Evolutionary conservation across 2,797 vertebrate species (phyloP).

Genomic region (Rhadinocentrus ornatus): DNA sequence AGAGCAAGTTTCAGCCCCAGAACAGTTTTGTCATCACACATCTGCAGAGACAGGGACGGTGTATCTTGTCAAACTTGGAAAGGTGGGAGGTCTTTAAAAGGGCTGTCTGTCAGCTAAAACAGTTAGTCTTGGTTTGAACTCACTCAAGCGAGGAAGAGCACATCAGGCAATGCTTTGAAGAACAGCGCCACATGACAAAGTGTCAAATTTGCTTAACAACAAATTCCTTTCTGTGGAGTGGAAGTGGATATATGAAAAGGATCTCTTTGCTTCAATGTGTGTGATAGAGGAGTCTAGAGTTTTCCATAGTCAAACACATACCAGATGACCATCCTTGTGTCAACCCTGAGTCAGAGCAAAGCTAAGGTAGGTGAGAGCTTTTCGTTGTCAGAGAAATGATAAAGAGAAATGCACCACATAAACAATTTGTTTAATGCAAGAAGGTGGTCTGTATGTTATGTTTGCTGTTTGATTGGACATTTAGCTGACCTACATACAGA

Average conservation of each 20-base stretch:
- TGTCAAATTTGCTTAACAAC: slow-evolving; percentile 52
- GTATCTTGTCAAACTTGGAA: slow-evolving; percentile 49
- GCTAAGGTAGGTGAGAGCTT: slow-evolving; percentile 79
- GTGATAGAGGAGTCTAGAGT: slow-evolving; percentile 79
- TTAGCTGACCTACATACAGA: slow-evolving; percentile 40
- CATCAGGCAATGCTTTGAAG: slow-evolving; percentile 59
- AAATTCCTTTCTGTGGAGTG: slow-evolving; percentile 65
- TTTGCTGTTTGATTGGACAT: slow-evolving; percentile 14
- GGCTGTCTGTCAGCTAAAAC: slow-evolving; percentile 62
- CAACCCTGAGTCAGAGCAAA: slow-evolving; percentile 81
- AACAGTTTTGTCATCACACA: slow-evolving; percentile 9
- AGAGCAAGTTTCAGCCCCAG: slow-evolving; percentile 30
- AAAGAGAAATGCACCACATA: neutral
- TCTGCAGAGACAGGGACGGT: slow-evolving; percentile 14
- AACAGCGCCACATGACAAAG: slow-evolving; percentile 62
- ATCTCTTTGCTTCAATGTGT: slow-evolving; percentile 83
- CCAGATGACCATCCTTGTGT: slow-evolving; percentile 85
- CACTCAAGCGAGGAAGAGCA: slow-evolving; percentile 65
- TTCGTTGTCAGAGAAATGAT: neutral
- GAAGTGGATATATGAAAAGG: slow-evolving; percentile 66
- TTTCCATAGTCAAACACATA: slow-evolving; percentile 81
- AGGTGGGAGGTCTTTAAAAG: slow-evolving; percentile 78
- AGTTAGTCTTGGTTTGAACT: slow-evolving; percentile 72
- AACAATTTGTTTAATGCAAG: neutral
- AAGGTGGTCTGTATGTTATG: neutral